These are phyloP conservation scores for Caenorhabditis doughertyi DNA, from an alignment of 2,888 invertebrate species.

Conservation along the genomic window DNA sequence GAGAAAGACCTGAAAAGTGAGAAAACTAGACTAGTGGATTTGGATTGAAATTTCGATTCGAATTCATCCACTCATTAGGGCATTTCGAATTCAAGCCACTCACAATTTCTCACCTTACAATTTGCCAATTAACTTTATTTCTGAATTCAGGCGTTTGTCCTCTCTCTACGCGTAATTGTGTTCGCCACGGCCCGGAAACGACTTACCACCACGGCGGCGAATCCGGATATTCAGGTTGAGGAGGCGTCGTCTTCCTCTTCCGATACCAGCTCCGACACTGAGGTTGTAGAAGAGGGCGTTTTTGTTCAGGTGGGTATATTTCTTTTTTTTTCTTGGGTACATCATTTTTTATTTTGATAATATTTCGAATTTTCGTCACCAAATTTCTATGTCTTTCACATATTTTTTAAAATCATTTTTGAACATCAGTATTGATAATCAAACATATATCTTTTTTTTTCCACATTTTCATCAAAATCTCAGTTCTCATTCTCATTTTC, in stretches of 20 bases:
- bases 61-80: not conserved
- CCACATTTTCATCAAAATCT: constrained; percentile 26
- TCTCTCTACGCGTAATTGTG: constrained; percentile 68
- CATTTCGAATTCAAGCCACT: not conserved
- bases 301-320: constrained; percentile 38
- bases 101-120: constrained; percentile 3
- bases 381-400: not conserved
- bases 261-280: constrained; percentile 56
- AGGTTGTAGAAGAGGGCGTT: constrained; percentile 44
- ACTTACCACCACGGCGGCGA: constrained; percentile 50
- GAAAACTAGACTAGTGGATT: constrained; percentile 22
- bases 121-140: constrained; percentile 41
- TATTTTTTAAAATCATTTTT: not conserved
- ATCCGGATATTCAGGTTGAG: constrained; percentile 59
- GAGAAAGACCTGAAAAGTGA: constrained; percentile 32
- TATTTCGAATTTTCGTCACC: too few relatives aligned
- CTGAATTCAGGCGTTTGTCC: constrained; percentile 67
- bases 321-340: not conserved
- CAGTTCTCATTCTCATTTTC: constrained; percentile 15
- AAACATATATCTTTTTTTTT: too few relatives aligned
- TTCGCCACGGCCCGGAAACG: constrained; percentile 61
- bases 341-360: not conserved
- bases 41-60: constrained; percentile 9
- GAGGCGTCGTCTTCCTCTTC: constrained; percentile 56
- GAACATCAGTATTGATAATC: too few relatives aligned